Evolutionary conservation across 2,797 vertebrate species (phyloP), one percentile per base, ranked within the genome.

Genomic region (Valencia hispanica): DNA sequence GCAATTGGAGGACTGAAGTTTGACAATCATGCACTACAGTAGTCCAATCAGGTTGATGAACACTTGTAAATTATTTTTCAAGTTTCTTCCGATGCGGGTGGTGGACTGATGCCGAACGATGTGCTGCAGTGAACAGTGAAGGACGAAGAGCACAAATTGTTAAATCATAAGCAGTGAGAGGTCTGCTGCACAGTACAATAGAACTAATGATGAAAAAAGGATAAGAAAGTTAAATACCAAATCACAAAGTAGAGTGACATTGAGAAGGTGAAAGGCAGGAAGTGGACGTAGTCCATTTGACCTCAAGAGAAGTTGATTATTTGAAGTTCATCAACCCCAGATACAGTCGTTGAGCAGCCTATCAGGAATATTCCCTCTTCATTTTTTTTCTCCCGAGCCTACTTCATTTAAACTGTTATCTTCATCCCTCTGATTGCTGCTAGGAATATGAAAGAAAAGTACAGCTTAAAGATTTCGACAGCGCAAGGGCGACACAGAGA

Each of bases 331-430:
- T 70, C 73, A 77, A 85, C 73, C 82, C 25, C 66, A 57, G 73
- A 77, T 51, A 57, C 55, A 77, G 76, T 77, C 73, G 61, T 77
- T 82, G 81, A 89, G 77, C 72, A 80, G 81, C 80, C 77, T 81
- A 84, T 86, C 81, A 83, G 74, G 68, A 81, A 84, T 83, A 88
- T 85, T 86, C 75, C 74, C 79, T 76, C 34, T n/a, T 43, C 25
- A 74, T 84, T 82, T 83, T 77, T n/a, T 86, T 83, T 77, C 68
- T 88, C 77, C 81, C 74, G 36, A 66, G 82, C 80, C 75, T 83
- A 78, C 72, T 85, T 89, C 73, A 84, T 90, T 92, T 86, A 85
- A 88, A 88, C 77, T n/a, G 69, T 84, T 86, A 90, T 91, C 84
- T 86, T 75, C 73, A 70, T 86, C 80, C 68, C 68, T 80, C 81